Conservation (phyloP, 2,888 invertebrate species). For the Incurvaria masculella region DNA sequence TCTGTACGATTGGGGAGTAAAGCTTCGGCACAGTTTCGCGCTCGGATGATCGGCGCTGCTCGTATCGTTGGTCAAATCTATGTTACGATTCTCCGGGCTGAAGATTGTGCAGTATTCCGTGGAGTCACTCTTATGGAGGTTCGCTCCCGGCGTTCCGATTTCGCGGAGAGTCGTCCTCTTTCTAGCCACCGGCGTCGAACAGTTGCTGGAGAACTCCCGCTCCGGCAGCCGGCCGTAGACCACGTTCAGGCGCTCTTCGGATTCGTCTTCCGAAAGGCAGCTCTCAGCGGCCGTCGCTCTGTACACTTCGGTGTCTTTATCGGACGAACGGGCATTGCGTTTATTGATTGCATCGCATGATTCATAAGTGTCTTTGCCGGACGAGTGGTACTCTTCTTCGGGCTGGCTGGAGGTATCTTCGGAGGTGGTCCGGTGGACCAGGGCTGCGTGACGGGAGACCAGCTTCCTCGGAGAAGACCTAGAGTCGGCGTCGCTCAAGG, state of each 20-base stretch:
- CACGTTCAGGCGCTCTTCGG: not conserved
- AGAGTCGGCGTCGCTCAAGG: conserved; percentile 36
- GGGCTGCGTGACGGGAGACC: conserved; percentile 29
- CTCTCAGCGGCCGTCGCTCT: not conserved
- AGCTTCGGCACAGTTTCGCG: conserved; percentile 40
- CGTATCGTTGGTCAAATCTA: conserved; percentile 24
- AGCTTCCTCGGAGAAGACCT: conserved; percentile 18
- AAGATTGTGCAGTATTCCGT: conserved; percentile 50
- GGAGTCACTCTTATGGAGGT: conserved; percentile 42
- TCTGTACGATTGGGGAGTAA: conserved; percentile 48
- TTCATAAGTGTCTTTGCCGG: too few species aligned
- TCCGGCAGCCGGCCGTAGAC: conserved; percentile 20
- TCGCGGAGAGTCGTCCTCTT: conserved; percentile 34
- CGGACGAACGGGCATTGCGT: too few species aligned
- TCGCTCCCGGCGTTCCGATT: conserved; percentile 31
- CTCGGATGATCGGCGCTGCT: conserved; percentile 24
- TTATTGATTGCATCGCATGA: too few species aligned
- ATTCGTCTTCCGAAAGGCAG: not conserved
- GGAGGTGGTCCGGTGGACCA: conserved; percentile 25
- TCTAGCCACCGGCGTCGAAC: conserved; percentile 42
- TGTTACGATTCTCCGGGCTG: conserved; percentile 33
- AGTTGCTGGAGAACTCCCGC: conserved; percentile 36
- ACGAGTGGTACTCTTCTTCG: not conserved
- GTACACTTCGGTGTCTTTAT: not conserved
- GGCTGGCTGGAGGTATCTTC: conserved; percentile 22